Percentiles rank a stretch among this genome's conserved stretches.
Evolutionary conservation across 2,888 invertebrate genomes (phyloP).

Genomic region (Epistrophe eligans): DNA sequence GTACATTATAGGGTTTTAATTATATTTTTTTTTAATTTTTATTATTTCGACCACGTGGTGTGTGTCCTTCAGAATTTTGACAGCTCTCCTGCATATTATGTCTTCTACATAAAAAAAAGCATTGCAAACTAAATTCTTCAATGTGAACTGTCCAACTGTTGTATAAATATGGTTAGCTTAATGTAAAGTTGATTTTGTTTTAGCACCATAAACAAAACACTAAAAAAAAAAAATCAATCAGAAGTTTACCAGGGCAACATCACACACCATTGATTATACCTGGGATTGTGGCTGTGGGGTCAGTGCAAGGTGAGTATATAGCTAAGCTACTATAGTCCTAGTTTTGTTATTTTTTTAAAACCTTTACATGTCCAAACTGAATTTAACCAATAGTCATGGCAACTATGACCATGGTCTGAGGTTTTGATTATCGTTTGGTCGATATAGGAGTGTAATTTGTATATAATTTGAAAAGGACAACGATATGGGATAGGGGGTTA

Average conservation of each 20-base stretch:
- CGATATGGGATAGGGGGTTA: neutral
- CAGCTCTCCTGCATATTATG: slow-evolving; percentile 12
- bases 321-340: neutral
- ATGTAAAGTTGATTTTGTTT: slow-evolving; percentile 46
- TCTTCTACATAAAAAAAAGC: neutral
- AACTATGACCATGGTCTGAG: slow-evolving; percentile 45
- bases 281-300: neutral
- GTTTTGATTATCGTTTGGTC: slow-evolving; percentile 64
- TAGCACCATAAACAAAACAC: slow-evolving; percentile 60
- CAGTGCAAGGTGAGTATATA: slow-evolving; percentile 5
- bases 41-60: slow-evolving; percentile 67
- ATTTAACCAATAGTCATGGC: slow-evolving; percentile 41
- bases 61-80: slow-evolving; percentile 60
- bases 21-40: slow-evolving; percentile 27
- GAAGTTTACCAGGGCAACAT: slow-evolving; percentile 67
- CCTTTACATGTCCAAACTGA: slow-evolving; percentile 39
- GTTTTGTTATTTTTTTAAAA: slow-evolving; percentile 22
- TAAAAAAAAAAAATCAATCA: slow-evolving; percentile 49
- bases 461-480: slow-evolving; percentile 42
- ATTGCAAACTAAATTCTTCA: neutral
- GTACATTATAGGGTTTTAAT: slow-evolving; percentile 18
- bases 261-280: neutral
- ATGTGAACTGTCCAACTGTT: neutral
- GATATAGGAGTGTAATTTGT: slow-evolving; percentile 43
- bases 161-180: no score